phyloP scores from a whole-genome alignment of 2,797 vertebrate genomes.

The Mus spretus region DNA sequence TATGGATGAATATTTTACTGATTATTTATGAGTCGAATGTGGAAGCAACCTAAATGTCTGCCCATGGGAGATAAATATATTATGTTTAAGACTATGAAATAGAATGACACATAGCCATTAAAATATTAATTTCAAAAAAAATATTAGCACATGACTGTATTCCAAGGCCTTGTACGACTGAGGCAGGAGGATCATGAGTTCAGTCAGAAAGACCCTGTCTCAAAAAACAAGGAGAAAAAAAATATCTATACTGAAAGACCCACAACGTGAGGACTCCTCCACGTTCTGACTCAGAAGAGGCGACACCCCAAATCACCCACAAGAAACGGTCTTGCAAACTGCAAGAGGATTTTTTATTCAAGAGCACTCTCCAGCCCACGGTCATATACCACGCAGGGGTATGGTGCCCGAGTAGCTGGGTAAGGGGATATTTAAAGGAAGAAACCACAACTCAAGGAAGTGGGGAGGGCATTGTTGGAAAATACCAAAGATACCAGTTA shows the following conservation, averaged over 20 bases:
- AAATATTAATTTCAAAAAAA: slow-evolving; percentile 41
- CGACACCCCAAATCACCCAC: no score
- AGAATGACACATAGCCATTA: neutral
- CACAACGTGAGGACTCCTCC: no score
- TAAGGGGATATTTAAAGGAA: no score
- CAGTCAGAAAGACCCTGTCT: neutral
- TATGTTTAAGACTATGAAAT: neutral
- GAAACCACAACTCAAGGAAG: no score
- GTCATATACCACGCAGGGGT: no score
- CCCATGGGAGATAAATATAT: neutral
- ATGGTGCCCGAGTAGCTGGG: no score
- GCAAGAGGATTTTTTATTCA: no score
- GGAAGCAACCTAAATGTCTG: slow-evolving; percentile 17
- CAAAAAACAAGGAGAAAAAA: neutral
- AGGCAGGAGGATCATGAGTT: neutral
- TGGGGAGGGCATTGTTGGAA: no score
- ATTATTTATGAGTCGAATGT: neutral
- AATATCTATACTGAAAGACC: neutral
- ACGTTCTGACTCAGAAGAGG: no score
- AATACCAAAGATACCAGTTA: no score
- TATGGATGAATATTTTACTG: neutral
- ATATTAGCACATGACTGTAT: neutral
- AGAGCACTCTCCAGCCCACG: no score
- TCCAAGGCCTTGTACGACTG: neutral
- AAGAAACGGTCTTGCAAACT: no score